A percentile compares a stretch with the other conserved stretches of the same genome.
Evolutionary conservation across 1,140 invertebrate species (phyloP).

Genomic region (Drosophila subobscura): DNA sequence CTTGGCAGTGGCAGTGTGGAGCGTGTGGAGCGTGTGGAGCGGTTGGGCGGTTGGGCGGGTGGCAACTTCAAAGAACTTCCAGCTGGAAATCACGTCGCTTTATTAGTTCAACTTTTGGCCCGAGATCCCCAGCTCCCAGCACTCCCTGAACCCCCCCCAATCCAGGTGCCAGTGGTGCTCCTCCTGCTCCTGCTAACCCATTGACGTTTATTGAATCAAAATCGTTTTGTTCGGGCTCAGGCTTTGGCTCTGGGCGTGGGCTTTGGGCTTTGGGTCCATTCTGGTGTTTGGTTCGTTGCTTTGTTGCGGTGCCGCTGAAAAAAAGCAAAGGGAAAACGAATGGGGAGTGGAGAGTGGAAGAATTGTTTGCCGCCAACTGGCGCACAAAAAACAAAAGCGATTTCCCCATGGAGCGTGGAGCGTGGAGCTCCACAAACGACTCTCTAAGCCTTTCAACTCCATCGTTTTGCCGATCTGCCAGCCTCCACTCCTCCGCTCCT

Average conservation of each 20-base stretch:
- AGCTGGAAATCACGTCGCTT: slow-evolving; percentile 58
- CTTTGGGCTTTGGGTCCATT: slow-evolving; percentile 11
- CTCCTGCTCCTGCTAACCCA: slow-evolving; percentile 41
- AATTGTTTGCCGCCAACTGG: slow-evolving; percentile 36
- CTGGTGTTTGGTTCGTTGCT: slow-evolving; percentile 18
- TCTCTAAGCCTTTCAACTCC: slow-evolving; percentile 42
- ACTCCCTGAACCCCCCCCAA: too few species aligned
- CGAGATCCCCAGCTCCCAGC: slow-evolving; percentile 2
- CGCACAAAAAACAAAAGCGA: slow-evolving; percentile 68
- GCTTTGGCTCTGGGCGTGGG: slow-evolving; percentile 1
- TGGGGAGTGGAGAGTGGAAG: background rate
- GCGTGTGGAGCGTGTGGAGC: too few species aligned
- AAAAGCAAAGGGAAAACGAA: slow-evolving; percentile 6
- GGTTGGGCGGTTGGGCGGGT: too few species aligned
- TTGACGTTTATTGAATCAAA: slow-evolving; percentile 81
- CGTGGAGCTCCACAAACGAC: slow-evolving; percentile 52
- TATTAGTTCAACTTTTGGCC: slow-evolving; percentile 53
- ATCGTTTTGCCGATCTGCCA: slow-evolving; percentile 1
- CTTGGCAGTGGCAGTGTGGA: background rate
- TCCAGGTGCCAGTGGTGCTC: background rate
- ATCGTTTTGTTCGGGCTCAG: slow-evolving; percentile 51
- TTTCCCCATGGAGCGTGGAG: slow-evolving; percentile 67
- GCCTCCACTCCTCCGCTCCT: background rate
- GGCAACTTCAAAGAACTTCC: slow-evolving; percentile 31
- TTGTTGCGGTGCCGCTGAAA: slow-evolving; percentile 35